These are phyloP conservation scores for Montipora capricornis DNA, from an alignment of 64 coral and sea anemone genomes.

Conservation along the genomic window DNA sequence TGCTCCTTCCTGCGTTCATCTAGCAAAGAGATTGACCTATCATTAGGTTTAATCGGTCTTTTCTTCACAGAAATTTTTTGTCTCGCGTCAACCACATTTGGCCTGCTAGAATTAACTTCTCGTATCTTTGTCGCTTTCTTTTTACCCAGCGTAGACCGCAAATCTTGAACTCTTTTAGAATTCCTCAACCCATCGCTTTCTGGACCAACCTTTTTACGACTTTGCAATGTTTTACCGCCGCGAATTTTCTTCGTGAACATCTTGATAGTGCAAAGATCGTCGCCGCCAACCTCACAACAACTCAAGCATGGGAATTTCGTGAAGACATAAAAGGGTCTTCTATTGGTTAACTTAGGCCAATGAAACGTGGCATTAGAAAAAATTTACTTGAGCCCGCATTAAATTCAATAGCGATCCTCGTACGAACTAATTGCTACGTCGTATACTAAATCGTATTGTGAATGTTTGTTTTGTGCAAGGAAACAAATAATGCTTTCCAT, in stretches of 20 bases:
- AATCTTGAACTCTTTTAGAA: constrained; percentile 26
- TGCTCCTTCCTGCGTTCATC: constrained; percentile 60
- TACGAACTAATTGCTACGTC: background rate
- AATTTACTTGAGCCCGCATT: background rate
- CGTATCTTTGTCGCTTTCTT: background rate
- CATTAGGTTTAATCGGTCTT: background rate
- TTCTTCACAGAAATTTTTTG: constrained; percentile 29
- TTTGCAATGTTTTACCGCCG: constrained; percentile 17
- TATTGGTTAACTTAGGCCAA: constrained; percentile 35
- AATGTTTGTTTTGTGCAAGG: too few relatives aligned
- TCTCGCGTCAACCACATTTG: constrained; percentile 15
- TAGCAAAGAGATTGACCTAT: constrained; percentile 35
- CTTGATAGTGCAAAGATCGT: background rate
- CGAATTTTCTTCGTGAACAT: constrained; percentile 45
- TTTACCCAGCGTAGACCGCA: constrained; percentile 4
- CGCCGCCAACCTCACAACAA: too few relatives aligned
- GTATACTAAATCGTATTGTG: background rate
- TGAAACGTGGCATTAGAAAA: background rate
- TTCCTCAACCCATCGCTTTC: background rate
- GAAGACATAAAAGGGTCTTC: background rate
- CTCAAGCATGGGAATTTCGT: background rate
- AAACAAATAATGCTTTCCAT: too few relatives aligned
- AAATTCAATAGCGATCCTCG: background rate
- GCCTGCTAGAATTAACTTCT: background rate
- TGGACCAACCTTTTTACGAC: constrained; percentile 18